A percentile compares a stretch with the other conserved stretches of the same genome.
Evolutionary conservation across 2,797 vertebrate genomes (phyloP).

Genomic region (Notolabrus celidotus): DNA sequence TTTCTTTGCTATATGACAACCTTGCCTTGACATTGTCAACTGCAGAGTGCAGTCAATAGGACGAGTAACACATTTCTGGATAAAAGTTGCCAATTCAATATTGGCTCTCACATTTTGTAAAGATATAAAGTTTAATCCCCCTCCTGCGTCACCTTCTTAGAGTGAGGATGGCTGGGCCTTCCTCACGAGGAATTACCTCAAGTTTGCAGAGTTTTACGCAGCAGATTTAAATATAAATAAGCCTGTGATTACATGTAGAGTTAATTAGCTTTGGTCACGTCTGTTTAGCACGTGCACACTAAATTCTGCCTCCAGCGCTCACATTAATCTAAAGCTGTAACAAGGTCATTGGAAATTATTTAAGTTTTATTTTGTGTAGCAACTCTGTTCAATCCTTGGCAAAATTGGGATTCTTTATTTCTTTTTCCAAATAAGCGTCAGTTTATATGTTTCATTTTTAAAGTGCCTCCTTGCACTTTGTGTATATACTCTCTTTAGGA

Average conservation of each 20-base stretch:
- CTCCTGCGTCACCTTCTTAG: conserved; percentile 10
- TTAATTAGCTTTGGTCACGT: conserved; percentile 42
- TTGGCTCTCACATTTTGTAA: conserved; percentile 23
- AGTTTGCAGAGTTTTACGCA: conserved; percentile 14
- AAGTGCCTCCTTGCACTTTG: conserved; percentile 95
- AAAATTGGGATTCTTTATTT: conserved; percentile 75
- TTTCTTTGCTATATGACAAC: conserved; percentile 79
- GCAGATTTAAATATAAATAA: conserved; percentile 47
- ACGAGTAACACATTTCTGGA: conserved; percentile 60
- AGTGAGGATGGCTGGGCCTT: conserved; percentile 63
- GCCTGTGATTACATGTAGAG: conserved; percentile 38
- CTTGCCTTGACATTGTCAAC: conserved; percentile 84
- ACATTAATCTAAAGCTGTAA: conserved; percentile 46
- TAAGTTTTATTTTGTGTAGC: conserved; percentile 60
- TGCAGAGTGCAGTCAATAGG: conserved; percentile 75
- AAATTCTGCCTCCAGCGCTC: conserved; percentile 54
- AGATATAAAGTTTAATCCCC: conserved; percentile 10
- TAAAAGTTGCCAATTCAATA: conserved; percentile 28
- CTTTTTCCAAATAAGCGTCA: conserved; percentile 75
- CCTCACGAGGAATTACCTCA: conserved; percentile 15
- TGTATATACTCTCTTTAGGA: conserved; percentile 86
- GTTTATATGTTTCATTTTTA: conserved; percentile 87
- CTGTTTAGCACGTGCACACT: conserved; percentile 47
- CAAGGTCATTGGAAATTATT: conserved; percentile 67
- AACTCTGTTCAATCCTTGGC: conserved; percentile 66